Base-by-base conservation (phyloP, 2,797 vertebrate species). In the Falco novaeseelandiae region DNA sequence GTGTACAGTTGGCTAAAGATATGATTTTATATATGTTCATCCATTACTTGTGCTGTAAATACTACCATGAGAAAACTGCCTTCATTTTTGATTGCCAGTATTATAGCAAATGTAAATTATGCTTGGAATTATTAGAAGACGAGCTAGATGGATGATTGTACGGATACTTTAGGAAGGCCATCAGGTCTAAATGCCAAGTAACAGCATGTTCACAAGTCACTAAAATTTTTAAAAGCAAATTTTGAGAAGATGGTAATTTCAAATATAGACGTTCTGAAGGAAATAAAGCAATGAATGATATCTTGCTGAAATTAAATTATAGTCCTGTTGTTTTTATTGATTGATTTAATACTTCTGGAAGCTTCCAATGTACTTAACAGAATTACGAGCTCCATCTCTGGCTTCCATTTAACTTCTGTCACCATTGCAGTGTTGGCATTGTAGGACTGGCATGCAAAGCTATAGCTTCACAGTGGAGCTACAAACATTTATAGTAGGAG, bases 121-220 rank as follows among this genome's bases (percentile, higher is more conserved):
- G 9, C 3, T 46, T 54, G 65, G 46, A 74, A 52, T 80, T 51
- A 49, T 17, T 76, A 89, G 73, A 46, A 21, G 19, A 42, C 10
- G n/a, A 66, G 19, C 34, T 84, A 26, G 21, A 27, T 30, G 52
- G 13, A 3, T 22, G 57, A 1, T 22, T 78, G 10, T 1, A 4
- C 0, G 4, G 65, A 8, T 74, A 12, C 9, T 69, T 58, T 12
- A 46, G 78, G 38, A 40, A 34, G 51, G 17, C 49, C 36, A 12
- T 26, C n/a, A 40, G 49, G 19, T 77, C 44, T 42, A 22, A 57
- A 38, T 51, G 46, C 44, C 49, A 40, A 84, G 6, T 38, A 49
- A 34, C 26, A 20, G 18, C 0, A 0, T 9, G 49, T 21, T 69
- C 48, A 34, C 0, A 2, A 34, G 18, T 27, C 54, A 12, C n/a